phyloP scores from a whole-genome alignment of 2,113 vertebrate genomes.

The Anhinga anhinga region DNA sequence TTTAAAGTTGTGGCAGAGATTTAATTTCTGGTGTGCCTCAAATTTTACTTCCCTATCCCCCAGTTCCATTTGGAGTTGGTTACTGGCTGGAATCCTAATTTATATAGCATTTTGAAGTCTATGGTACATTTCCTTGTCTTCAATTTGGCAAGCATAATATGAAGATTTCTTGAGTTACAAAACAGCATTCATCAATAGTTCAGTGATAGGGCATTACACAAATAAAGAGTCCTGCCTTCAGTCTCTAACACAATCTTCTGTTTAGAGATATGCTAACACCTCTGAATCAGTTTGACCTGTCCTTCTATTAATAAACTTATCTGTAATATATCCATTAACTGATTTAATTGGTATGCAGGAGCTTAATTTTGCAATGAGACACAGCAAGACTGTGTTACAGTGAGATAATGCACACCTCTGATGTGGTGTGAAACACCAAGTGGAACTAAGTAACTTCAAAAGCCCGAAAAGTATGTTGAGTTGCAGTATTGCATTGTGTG shows the following conservation, averaged over 20 bases:
- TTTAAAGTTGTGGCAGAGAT: neutral
- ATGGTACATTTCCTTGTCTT: neutral
- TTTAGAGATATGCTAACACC: neutral
- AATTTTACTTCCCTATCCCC: neutral
- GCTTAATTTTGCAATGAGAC: neutral
- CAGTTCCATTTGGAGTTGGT: neutral
- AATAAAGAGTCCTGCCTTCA: neutral
- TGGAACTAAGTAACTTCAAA: neutral
- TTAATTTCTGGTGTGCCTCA: neutral
- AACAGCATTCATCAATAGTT: neutral
- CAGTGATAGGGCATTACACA: neutral
- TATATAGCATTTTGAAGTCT: neutral
- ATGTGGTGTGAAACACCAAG: neutral
- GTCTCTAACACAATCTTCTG: neutral
- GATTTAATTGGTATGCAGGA: neutral
- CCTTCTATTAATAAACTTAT: constrained; percentile 35
- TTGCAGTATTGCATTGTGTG: neutral
- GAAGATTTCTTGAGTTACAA: neutral
- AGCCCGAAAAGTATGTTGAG: neutral
- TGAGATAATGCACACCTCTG: neutral
- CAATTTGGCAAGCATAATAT: neutral
- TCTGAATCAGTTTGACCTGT: neutral
- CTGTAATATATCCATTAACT: neutral
- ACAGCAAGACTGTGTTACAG: neutral
- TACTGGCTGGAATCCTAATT: neutral